Percentiles rank a stretch among this genome's conserved stretches.
These are phyloP conservation scores for Phaedon cochleariae DNA, from an alignment of 2,888 invertebrate genomes.

Conservation along the genomic window DNA sequence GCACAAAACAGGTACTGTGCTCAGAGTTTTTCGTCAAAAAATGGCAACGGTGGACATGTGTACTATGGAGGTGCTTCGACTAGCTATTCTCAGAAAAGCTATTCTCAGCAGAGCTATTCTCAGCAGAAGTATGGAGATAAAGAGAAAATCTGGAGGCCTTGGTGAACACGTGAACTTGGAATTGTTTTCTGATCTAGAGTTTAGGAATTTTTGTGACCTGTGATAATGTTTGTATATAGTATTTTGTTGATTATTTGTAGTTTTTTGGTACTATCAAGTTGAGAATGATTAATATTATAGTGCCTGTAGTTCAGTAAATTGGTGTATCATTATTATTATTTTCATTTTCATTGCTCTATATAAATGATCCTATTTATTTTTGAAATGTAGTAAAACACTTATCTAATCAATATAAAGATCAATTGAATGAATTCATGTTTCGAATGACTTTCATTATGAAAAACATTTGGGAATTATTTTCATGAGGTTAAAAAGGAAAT, in stretches of 20 bases:
- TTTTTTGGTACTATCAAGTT: no score
- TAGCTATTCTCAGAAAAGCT: constrained; percentile 9
- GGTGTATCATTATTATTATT: no score
- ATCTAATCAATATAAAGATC: no score
- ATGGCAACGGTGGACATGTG: constrained; percentile 17
- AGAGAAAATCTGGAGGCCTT: constrained; percentile 27
- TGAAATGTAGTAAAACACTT: no score
- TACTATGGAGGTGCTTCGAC: constrained; percentile 23
- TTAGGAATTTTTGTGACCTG: not conserved
- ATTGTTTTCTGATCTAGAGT: not conserved
- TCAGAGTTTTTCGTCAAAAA: constrained; percentile 17
- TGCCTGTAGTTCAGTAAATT: no score
- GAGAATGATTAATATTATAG: no score
- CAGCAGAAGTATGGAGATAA: not conserved
- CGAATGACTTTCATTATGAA: no score
- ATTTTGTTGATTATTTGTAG: not conserved
- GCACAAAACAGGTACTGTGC: constrained; percentile 18
- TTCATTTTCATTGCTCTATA: no score
- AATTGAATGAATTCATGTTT: no score
- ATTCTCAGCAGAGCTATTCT: not conserved
- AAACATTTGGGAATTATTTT: no score
- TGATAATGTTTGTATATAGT: not conserved
- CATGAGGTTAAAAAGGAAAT: no score
- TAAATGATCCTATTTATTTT: no score
- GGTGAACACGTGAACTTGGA: constrained; percentile 14